phyloP scores from a whole-genome alignment of 2,888 invertebrate genomes.

The Drosophila neutralis region DNA sequence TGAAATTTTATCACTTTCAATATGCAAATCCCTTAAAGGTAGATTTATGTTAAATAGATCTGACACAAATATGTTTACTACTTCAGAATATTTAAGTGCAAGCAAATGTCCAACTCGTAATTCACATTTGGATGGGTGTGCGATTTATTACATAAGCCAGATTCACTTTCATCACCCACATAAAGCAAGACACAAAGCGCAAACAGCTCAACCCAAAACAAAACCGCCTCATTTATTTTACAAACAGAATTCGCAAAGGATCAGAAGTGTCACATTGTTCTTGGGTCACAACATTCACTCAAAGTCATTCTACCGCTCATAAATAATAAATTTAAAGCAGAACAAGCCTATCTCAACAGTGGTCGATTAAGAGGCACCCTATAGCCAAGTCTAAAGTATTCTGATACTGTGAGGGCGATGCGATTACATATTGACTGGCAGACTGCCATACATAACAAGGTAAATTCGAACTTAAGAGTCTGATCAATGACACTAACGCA shows the following conservation, averaged over 20 bases:
- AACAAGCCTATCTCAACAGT: neutral
- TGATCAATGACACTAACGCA: neutral
- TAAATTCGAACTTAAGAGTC: neutral
- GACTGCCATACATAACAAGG: neutral
- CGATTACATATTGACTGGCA: neutral
- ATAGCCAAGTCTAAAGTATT: neutral
- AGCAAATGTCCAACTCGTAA: neutral
- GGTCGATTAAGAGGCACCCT: slow-evolving; percentile 3
- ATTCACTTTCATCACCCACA: slow-evolving; percentile 24
- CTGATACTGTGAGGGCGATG: neutral
- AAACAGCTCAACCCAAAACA: slow-evolving; percentile 13
- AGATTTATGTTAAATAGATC: neutral
- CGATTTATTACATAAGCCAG: slow-evolving; percentile 15
- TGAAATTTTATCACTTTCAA: neutral
- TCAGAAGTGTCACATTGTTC: slow-evolving; percentile 36
- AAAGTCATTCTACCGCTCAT: slow-evolving; percentile 28
- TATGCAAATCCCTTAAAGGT: neutral
- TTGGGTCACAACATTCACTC: slow-evolving; percentile 33
- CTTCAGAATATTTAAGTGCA: neutral
- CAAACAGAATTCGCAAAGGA: slow-evolving; percentile 28
- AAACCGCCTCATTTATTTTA: slow-evolving; percentile 34
- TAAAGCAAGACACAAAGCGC: slow-evolving; percentile 4
- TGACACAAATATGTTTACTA: neutral
- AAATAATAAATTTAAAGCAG: slow-evolving; percentile 61
- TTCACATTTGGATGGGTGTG: slow-evolving; percentile 2